Conservation (phyloP, 2,113 vertebrate genomes). For the Colossoma macropomum region DNA sequence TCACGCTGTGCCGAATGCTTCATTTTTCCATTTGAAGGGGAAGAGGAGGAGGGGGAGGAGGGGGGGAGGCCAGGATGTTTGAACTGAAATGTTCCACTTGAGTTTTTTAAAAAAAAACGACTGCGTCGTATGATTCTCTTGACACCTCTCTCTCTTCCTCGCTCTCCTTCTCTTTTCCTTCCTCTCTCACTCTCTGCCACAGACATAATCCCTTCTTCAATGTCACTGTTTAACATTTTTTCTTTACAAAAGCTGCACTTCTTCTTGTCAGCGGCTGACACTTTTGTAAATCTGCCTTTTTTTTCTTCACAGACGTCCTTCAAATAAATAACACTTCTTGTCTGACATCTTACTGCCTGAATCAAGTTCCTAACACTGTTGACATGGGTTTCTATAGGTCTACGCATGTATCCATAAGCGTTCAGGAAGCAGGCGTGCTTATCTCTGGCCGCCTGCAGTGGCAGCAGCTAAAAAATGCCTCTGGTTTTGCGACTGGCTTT, state of each 20-base stretch:
- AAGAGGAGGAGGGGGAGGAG: conserved; percentile 4
- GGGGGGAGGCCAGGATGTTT: neutral
- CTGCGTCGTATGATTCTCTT: conserved; percentile 18
- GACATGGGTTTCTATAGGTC: neutral
- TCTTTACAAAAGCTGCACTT: conserved; percentile 16
- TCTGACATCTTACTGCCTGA: conserved; percentile 4
- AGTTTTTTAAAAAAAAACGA: conserved; percentile 22
- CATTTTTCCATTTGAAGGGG: neutral
- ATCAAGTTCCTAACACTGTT: neutral
- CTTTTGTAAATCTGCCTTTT: conserved; percentile 30
- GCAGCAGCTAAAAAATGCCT: conserved; percentile 8
- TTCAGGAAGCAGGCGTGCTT: neutral
- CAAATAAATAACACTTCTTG: conserved; percentile 31
- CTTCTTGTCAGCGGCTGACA: conserved; percentile 32
- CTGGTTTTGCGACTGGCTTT: conserved; percentile 18
- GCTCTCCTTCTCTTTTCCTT: neutral
- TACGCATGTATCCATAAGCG: neutral
- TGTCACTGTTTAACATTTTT: neutral
- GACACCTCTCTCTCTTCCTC: neutral
- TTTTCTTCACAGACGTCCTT: conserved; percentile 34
- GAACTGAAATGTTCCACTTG: conserved; percentile 14
- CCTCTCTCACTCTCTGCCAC: neutral
- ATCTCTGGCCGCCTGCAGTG: conserved; percentile 21
- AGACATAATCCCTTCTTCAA: conserved; percentile 27
- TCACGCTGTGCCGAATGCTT: neutral